Conservation (phyloP, 1,140 invertebrate genomes). For the Psilanteris sp. region DNA sequence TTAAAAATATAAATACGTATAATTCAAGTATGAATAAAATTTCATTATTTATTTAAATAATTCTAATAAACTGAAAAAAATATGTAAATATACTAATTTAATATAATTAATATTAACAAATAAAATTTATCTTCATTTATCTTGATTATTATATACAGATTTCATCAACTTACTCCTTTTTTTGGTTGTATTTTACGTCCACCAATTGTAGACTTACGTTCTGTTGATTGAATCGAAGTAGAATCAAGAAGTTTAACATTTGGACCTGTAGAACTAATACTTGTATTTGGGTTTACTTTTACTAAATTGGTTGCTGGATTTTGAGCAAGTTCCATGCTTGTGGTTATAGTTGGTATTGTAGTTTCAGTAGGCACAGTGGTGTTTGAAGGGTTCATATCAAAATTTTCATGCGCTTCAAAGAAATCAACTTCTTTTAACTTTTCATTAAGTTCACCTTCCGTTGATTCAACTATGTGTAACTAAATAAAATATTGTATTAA, state of each 20-base stretch:
- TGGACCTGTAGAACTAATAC: constrained; percentile 65
- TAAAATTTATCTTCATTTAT: too few relatives aligned
- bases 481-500: constrained; percentile 69
- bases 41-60: too few relatives aligned
- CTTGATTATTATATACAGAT: too few relatives aligned
- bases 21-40: too few relatives aligned
- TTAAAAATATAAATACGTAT: too few relatives aligned
- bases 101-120: too few relatives aligned
- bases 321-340: constrained; percentile 7
- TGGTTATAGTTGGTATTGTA: constrained; percentile 1
- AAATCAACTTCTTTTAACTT: constrained; percentile 88
- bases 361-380: constrained; percentile 56
- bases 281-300: constrained; percentile 37
- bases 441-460: constrained; percentile 72
- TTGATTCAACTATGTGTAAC: constrained; percentile 82
- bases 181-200: constrained; percentile 84
- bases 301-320: constrained; percentile 8
- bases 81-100: too few relatives aligned
- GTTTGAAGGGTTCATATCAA: constrained; percentile 66
- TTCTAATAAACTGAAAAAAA: too few relatives aligned
- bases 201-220: constrained; percentile 87
- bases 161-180: constrained; percentile 81
- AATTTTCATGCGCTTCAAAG: constrained; percentile 86
- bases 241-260: constrained; percentile 74
- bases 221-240: constrained; percentile 69